Evolutionary conservation across 2,888 invertebrate genomes (phyloP).

Genomic region (Ophion ventricosus): DNA sequence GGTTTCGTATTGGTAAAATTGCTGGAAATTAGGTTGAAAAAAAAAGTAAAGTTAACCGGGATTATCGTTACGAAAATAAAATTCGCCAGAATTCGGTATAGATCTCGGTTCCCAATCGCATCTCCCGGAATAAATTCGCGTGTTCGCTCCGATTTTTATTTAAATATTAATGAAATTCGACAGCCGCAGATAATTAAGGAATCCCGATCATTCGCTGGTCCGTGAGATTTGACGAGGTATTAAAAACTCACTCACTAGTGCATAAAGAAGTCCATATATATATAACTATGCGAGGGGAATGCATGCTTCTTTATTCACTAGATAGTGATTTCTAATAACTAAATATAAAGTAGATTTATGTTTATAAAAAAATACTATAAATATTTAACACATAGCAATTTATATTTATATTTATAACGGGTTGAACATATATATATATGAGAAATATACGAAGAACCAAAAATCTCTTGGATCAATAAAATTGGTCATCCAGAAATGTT

Average conservation of each 20-base stretch:
- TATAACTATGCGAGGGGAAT: too few species aligned
- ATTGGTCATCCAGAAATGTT: too few species aligned
- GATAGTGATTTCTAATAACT: too few species aligned
- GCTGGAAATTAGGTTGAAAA: not conserved
- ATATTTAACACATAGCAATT: too few species aligned
- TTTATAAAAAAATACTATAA: too few species aligned
- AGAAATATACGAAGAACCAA: too few species aligned
- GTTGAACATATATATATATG: too few species aligned
- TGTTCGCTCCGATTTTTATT: slow-evolving; percentile 40
- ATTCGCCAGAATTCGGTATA: not conserved
- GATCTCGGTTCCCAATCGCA: not conserved
- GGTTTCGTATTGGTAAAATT: not conserved
- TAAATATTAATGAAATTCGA: slow-evolving; percentile 51
- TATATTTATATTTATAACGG: too few species aligned
- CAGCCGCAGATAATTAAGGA: slow-evolving; percentile 31
- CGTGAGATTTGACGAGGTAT: slow-evolving; percentile 18
- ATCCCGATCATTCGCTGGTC: slow-evolving; percentile 15
- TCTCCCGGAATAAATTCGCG: not conserved
- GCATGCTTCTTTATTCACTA: too few species aligned
- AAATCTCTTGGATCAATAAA: too few species aligned
- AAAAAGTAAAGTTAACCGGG: not conserved
- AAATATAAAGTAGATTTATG: too few species aligned
- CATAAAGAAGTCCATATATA: not conserved
- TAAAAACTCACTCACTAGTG: slow-evolving; percentile 16
- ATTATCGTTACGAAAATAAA: not conserved